Evolutionary conservation across 2,888 invertebrate genomes (phyloP).

Genomic region (Lacanobia wlatinum): DNA sequence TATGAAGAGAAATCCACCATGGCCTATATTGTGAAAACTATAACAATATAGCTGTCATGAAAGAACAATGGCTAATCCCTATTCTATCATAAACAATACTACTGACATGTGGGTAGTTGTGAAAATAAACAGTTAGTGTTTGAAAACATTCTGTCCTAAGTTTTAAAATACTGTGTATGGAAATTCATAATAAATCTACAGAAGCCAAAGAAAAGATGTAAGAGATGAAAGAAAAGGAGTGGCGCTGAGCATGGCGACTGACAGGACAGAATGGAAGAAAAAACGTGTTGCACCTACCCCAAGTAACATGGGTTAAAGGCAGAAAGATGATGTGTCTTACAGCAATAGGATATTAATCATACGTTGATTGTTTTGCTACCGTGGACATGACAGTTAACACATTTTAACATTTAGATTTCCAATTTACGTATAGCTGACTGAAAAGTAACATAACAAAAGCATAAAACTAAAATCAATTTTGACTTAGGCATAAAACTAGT

Average conservation of each 20-base stretch:
- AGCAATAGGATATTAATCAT: constrained; percentile 3
- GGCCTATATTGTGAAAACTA: constrained; percentile 8
- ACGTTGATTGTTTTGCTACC: too few relatives aligned
- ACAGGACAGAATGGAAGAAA: background rate
- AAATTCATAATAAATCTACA: background rate
- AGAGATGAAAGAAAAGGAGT: too few relatives aligned
- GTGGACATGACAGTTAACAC: background rate
- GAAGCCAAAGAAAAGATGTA: too few relatives aligned
- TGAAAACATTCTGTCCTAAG: constrained; percentile 38
- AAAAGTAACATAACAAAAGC: constrained; percentile 7
- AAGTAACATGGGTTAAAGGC: too few relatives aligned
- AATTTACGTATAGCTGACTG: constrained; percentile 28
- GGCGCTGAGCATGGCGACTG: too few relatives aligned
- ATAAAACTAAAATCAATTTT: constrained; percentile 15
- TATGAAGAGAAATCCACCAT: constrained; percentile 23
- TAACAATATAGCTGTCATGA: constrained; percentile 24
- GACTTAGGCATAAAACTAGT: constrained; percentile 40
- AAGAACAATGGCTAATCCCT: constrained; percentile 45
- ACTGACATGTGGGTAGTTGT: constrained; percentile 22
- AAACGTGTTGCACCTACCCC: too few relatives aligned
- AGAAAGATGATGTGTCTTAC: too few relatives aligned
- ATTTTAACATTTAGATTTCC: background rate
- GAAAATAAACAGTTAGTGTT: constrained; percentile 40
- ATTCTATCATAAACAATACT: constrained; percentile 41
- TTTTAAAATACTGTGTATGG: constrained; percentile 26